Evolutionary conservation across 2,797 vertebrate species (phyloP).

Genomic region (Schizopygopsis malacanthus): DNA sequence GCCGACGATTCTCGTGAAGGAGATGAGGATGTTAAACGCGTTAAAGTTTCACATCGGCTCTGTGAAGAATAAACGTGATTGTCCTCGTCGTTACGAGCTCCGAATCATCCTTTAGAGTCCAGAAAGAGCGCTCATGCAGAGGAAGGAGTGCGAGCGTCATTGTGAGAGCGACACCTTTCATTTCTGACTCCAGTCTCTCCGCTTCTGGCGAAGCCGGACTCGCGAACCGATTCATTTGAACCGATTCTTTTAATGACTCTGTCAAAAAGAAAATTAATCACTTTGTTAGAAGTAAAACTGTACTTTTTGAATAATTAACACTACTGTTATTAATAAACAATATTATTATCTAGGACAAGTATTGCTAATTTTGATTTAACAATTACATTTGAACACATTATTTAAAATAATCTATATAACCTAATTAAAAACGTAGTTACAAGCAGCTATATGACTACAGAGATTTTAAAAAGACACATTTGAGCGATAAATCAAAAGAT

Average conservation of each 20-base stretch:
- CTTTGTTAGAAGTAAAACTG: background rate
- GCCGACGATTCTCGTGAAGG: background rate
- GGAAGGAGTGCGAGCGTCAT: background rate
- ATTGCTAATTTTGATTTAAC: background rate
- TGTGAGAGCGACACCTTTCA: slow-evolving; percentile 8
- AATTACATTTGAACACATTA: background rate
- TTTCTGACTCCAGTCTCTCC: background rate
- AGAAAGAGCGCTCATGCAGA: background rate
- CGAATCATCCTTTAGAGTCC: background rate
- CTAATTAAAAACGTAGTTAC: background rate
- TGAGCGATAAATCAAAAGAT: background rate
- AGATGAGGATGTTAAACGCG: background rate
- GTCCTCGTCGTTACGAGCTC: background rate
- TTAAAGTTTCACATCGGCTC: background rate
- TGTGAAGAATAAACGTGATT: background rate
- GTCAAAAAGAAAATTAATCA: background rate
- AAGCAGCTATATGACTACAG: background rate
- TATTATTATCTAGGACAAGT: background rate
- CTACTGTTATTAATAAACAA: background rate
- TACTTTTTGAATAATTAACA: background rate
- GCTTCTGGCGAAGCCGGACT: background rate
- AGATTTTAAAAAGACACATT: no score
- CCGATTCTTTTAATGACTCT: slow-evolving; percentile 8
- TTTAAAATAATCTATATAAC: background rate
- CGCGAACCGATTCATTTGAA: background rate